Conservation (phyloP, 92 coral and sea anemone genomes). For the Bergia sp. region DNA sequence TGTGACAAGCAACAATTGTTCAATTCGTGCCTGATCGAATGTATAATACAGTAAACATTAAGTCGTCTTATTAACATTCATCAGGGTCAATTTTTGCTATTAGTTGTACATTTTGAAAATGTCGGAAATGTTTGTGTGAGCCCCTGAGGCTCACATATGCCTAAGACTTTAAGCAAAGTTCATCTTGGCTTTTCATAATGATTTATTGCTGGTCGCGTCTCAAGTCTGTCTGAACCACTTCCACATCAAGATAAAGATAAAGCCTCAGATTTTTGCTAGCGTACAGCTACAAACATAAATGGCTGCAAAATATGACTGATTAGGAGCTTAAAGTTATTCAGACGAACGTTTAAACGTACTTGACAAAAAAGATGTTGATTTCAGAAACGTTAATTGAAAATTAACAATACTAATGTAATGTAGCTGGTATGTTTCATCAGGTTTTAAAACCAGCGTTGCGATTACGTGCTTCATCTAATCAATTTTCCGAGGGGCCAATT, state of each 20-base stretch:
- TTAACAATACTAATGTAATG: not conserved
- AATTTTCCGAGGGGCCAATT: conserved; percentile 22
- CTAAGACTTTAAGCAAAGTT: not conserved
- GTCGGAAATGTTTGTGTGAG: not conserved
- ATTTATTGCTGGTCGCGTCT: not conserved
- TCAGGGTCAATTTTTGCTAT: not conserved
- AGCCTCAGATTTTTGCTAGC: not conserved
- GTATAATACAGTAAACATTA: not conserved
- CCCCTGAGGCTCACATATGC: not conserved
- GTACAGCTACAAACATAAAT: not conserved
- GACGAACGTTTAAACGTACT: not conserved
- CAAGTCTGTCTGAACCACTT: not conserved
- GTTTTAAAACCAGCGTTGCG: not conserved
- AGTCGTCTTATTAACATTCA: not conserved
- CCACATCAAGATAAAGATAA: not conserved
- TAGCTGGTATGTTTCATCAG: not conserved
- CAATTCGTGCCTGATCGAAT: not conserved
- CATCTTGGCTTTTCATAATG: not conserved
- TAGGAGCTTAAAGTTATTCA: not conserved
- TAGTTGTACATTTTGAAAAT: conserved; percentile 20
- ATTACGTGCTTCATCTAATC: conserved; percentile 7
- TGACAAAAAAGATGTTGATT: not conserved
- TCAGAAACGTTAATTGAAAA: not conserved
- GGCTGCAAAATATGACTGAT: not conserved
- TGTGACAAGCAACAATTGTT: not conserved